Base-by-base conservation (phyloP, 1,140 invertebrate genomes). In the Drosophila mojavensis region DNA sequence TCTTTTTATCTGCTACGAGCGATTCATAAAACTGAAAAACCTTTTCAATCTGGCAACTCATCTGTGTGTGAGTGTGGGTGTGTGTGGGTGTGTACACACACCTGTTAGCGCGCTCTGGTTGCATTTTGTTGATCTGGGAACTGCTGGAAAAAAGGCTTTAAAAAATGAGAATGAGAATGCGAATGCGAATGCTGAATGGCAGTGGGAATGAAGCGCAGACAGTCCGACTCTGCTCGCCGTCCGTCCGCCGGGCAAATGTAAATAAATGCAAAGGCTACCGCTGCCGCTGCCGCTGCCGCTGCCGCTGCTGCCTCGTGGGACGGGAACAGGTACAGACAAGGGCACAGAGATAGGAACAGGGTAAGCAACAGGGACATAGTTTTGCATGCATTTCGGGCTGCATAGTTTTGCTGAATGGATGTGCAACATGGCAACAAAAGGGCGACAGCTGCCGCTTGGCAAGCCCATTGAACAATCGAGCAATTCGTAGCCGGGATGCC, bases 391-490 rank as follows among this genome's bases (percentile, higher is more conserved):
- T 82, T 75, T 75, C 68, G 74, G 24, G 20, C 41, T 75, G 6
- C 41, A 62, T 62, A 73, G 70, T 73, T 73, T 55, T 50, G 51
- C 17, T 75, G 72, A 70, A 75, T 75, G 72, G 72, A 64, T 58
- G 63, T 75, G 66, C 71, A 80, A 65, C 66, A 65, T 65, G 66
- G 63, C 66, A 71, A 55, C 53, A 60, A 69, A 62, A 74, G 59
- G 55, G 47, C 71, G 79, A 74, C 83, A 81, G 83, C 82, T 82
- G 73, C 73, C 67, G 82, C 69, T 85, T 56, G 68, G 59, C 65
- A 85, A 79, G 79, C 79, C 76, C 82, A 86, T 82, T 88, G 79
- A 86, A 86, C 82, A 86, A 88, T 88, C 81, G 82, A 79, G 64
- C 79, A 88, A 88, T 82, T 82, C 79, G 79, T 79, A 78, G 78